Conservation (phyloP, 2,888 invertebrate species). For the Cabera pusaria region DNA sequence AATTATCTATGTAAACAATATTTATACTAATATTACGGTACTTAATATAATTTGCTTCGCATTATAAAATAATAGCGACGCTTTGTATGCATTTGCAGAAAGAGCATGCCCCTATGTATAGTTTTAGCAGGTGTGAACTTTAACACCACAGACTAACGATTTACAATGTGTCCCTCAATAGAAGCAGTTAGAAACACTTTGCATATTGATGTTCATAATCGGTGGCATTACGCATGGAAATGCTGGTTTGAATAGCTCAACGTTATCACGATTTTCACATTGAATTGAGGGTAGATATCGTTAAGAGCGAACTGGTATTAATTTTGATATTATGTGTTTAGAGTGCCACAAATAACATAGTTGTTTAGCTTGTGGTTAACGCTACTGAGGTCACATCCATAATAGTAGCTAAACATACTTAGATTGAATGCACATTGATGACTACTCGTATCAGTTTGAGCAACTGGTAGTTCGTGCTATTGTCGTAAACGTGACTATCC, state of each 20-base stretch:
- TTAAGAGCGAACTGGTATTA: not conserved
- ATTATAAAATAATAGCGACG: conserved; percentile 1
- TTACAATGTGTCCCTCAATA: not conserved
- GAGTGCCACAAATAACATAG: too few species aligned
- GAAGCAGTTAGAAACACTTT: conserved; percentile 5
- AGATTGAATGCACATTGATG: too few species aligned
- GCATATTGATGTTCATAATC: conserved; percentile 1
- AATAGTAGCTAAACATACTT: too few species aligned
- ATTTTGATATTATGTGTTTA: conserved; percentile 4
- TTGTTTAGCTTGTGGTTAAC: too few species aligned
- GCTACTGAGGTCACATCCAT: too few species aligned
- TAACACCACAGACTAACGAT: conserved; percentile 10
- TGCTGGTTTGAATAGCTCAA: conserved; percentile 30
- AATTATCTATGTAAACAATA: too few species aligned
- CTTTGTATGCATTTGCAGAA: conserved; percentile 7
- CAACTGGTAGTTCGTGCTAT: too few species aligned
- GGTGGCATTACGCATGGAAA: conserved; percentile 19
- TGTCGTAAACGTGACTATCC: too few species aligned
- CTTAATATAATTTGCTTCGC: conserved; percentile 1
- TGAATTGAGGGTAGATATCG: conserved; percentile 20
- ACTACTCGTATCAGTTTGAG: too few species aligned
- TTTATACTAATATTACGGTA: not conserved
- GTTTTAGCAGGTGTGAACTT: conserved; percentile 7
- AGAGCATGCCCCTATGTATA: conserved; percentile 7
- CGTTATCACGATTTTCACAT: conserved; percentile 31